A percentile compares a stretch with the other conserved stretches of the same genome.
phyloP scores from a whole-genome alignment of 1,140 invertebrate species.

The Drosophila bifasciata region DNA sequence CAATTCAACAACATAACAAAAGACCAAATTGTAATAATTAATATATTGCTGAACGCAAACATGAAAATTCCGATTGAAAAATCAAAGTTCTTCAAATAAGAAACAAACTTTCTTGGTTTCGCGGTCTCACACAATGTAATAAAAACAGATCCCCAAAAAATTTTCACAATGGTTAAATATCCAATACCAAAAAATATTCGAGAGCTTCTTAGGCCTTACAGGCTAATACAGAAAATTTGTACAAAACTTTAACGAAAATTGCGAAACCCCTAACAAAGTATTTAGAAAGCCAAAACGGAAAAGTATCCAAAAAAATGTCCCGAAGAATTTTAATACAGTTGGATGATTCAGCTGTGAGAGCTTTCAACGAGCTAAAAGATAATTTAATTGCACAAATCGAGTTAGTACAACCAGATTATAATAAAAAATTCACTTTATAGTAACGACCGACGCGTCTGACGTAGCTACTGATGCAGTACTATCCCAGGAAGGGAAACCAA shows the following conservation, averaged over 20 bases:
- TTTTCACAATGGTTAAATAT: too few relatives aligned
- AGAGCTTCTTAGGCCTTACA: not conserved
- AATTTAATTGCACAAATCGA: constrained; percentile 2
- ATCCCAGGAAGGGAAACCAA: too few relatives aligned
- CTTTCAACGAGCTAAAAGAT: too few relatives aligned
- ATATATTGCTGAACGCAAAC: constrained; percentile 4
- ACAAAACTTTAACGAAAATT: too few relatives aligned
- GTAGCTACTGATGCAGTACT: too few relatives aligned
- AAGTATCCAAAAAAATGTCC: too few relatives aligned
- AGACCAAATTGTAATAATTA: not conserved
- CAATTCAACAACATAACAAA: constrained; percentile 3
- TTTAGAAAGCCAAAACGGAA: too few relatives aligned
- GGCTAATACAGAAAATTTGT: too few relatives aligned
- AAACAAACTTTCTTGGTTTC: constrained; percentile 1
- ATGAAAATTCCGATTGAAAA: constrained; percentile 12
- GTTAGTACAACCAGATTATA: constrained; percentile 3
- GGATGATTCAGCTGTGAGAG: too few relatives aligned
- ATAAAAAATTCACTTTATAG: constrained; percentile 21
- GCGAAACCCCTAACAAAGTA: too few relatives aligned
- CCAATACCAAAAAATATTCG: not conserved
- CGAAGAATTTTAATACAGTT: too few relatives aligned
- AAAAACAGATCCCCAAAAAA: not conserved
- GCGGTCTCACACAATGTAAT: not conserved
- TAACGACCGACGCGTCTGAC: not conserved
- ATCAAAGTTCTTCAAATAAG: too few relatives aligned